Evolutionary conservation across 2,797 vertebrate species (phyloP), one percentile per base, ranked within the genome.

Genomic region (Sebastes iracundus): DNA sequence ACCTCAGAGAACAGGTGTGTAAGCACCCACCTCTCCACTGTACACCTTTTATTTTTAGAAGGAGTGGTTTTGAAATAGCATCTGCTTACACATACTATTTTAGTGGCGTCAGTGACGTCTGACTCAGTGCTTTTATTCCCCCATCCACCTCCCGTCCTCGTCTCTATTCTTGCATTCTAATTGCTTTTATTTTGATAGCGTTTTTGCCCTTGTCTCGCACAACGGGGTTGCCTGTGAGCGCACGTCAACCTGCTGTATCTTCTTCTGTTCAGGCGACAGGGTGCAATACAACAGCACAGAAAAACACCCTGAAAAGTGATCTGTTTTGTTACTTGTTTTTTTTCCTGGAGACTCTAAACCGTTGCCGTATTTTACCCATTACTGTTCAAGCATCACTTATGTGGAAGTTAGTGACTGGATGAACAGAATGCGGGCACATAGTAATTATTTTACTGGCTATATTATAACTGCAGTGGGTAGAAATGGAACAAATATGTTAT

Each of bases 31-130:
- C 52, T 33, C 42, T 73, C 56, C 28, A 77, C 32, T 81, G 52
- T 63, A 75, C 59, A 70, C 53, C 25, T 60, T 73, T 86, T 88
- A 81, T 78, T 83, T 87, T 85, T 72, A 80, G 82, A 85, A 59
- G 9, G 25, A 84, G 42, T 79, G 60, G 67, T 88, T 91, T 72
- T 78, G 46, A 92, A 90, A 86, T 49, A 77, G 84, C 76, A 84
- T 75, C 76, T 90, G 82, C 80, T 89, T 79, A 80, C 67, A 66
- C 58, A 25, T 30, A 75, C 73, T 81, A 74, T 14, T 87, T 86
- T 63, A 78, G 25, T 33, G 16, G 67, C 73, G 79, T 69, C 46
- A 58, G 11, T 81, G 70, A 52, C n/a, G 30, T 30, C 35, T 12
- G 52, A 68, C 49, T 66, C 67, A 64, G 1, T 64, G 46, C 35